Evolutionary conservation across 2,888 invertebrate genomes (phyloP).

Genomic region (Phymatocera aterrima): DNA sequence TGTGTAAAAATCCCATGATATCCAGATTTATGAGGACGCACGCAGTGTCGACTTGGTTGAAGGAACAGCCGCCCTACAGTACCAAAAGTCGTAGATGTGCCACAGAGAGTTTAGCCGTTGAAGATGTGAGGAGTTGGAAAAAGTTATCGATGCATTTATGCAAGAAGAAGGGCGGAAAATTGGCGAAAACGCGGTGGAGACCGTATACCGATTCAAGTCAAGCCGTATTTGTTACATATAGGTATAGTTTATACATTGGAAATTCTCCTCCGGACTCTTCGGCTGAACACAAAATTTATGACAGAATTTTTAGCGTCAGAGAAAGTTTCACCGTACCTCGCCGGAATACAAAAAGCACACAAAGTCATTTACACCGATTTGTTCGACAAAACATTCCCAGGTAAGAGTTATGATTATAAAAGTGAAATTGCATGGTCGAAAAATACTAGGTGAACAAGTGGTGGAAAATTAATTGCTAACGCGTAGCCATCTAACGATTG

Average conservation of each 20-base stretch:
- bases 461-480: not conserved
- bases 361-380: conserved; percentile 85
- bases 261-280: conserved; percentile 81
- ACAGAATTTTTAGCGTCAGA: conserved; percentile 89
- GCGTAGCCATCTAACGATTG: not conserved
- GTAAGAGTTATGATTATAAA: conserved; percentile 46
- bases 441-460: too few species aligned
- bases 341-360: conserved; percentile 80
- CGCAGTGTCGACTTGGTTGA: conserved; percentile 81
- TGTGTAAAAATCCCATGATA: too few species aligned
- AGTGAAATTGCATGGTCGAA: too few species aligned
- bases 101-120: conserved; percentile 83
- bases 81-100: conserved; percentile 82
- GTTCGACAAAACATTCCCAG: conserved; percentile 85
- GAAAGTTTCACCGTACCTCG: conserved; percentile 86
- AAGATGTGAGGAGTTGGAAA: conserved; percentile 78
- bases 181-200: conserved; percentile 72
- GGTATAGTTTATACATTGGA: conserved; percentile 78
- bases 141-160: conserved; percentile 72
- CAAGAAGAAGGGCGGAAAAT: conserved; percentile 56
- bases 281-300: conserved; percentile 83
- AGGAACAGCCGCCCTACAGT: conserved; percentile 79
- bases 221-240: conserved; percentile 86
- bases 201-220: conserved; percentile 85
- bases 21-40: conserved; percentile 74